These are phyloP conservation scores for Pogonomyrmex barbatus DNA, from an alignment of 1,140 invertebrate genomes.

Conservation along the genomic window DNA sequence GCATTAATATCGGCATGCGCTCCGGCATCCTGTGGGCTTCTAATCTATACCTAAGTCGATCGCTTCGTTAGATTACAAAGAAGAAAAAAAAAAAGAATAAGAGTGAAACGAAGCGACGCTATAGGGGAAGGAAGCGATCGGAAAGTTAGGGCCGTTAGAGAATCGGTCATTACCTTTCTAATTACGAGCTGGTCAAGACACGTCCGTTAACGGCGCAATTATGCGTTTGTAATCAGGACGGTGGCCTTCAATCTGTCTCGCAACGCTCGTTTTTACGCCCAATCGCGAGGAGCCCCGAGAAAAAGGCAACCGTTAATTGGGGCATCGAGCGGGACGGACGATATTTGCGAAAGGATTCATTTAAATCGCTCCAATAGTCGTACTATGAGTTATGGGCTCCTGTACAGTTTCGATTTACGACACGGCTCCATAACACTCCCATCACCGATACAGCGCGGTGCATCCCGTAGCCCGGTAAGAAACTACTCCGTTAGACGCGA, in stretches of 20 bases:
- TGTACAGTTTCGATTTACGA: constrained; percentile 6
- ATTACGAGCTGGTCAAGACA: constrained; percentile 63
- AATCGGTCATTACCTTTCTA: constrained; percentile 67
- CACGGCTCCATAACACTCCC: neutral
- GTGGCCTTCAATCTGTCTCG: constrained; percentile 50
- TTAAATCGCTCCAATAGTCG: neutral
- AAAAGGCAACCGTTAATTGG: constrained; percentile 27
- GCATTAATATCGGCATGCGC: neutral
- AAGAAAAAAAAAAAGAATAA: neutral
- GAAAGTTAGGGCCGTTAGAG: constrained; percentile 35
- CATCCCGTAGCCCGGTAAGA: neutral
- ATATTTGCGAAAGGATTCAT: constrained; percentile 24
- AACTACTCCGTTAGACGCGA: constrained; percentile 14
- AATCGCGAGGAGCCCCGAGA: neutral
- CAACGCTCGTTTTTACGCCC: neutral
- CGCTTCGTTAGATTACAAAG: neutral
- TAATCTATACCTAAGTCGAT: neutral
- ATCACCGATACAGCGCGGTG: neutral
- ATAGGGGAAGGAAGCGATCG: constrained; percentile 64
- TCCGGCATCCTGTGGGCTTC: neutral
- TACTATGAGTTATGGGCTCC: neutral
- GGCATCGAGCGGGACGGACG: neutral
- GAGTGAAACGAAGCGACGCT: neutral
- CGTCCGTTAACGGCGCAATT: constrained; percentile 66
- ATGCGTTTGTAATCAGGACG: constrained; percentile 34